Conservation (phyloP, 2,113 vertebrate genomes). For the Ailurus styani region DNA sequence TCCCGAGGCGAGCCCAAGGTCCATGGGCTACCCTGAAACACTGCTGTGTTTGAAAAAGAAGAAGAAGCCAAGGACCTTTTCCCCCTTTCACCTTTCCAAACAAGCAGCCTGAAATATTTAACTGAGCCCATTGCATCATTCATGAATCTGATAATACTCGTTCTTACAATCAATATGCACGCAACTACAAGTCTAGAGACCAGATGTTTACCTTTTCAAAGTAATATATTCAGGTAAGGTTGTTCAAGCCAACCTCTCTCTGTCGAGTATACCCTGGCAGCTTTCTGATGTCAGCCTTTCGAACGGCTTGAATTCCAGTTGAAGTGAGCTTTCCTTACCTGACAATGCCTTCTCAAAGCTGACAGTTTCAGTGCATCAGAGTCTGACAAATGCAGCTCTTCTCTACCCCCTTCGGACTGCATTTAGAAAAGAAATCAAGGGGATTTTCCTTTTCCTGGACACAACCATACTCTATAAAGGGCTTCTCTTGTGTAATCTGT, state of each 20-base stretch:
- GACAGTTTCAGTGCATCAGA: constrained; percentile 46
- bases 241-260: neutral
- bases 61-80: neutral
- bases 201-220: neutral
- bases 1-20: constrained; percentile 21
- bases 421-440: constrained; percentile 66
- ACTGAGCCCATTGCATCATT: neutral
- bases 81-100: constrained; percentile 44
- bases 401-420: constrained; percentile 31
- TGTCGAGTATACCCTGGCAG: neutral
- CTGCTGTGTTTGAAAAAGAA: neutral
- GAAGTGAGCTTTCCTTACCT: constrained; percentile 29
- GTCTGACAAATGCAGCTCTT: constrained; percentile 32
- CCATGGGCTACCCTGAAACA: neutral
- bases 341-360: constrained; percentile 57
- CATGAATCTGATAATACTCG: constrained; percentile 13
- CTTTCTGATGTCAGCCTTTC: neutral
- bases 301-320: constrained; percentile 30
- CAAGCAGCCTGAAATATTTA: constrained; percentile 37
- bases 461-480: constrained; percentile 70
- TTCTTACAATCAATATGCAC: neutral
- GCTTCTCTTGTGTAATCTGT: constrained; percentile 79
- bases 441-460: constrained; percentile 72
- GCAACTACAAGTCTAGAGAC: constrained; percentile 36
- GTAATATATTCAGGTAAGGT: constrained; percentile 9